Evolutionary conservation across 2,797 vertebrate genomes (phyloP).

Genomic region (Emys orbicularis): DNA sequence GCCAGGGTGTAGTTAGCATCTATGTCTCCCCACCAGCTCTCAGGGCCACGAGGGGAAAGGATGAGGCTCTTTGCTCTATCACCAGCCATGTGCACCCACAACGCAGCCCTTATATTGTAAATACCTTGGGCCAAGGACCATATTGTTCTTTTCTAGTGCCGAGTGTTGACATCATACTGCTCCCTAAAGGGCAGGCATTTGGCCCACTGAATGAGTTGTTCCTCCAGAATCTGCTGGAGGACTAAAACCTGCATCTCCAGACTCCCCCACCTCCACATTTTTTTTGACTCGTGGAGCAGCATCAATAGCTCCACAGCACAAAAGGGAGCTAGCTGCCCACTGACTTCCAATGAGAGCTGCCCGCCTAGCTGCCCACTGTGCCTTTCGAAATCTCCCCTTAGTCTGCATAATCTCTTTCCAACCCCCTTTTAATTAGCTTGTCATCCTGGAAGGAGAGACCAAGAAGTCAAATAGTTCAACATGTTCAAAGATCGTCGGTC

Average conservation of each 20-base stretch:
- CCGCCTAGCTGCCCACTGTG: slow-evolving; percentile 33
- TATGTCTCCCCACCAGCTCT: rapidly evolving
- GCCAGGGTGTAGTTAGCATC: rapidly evolving
- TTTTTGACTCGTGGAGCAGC: background rate
- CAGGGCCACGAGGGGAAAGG: background rate
- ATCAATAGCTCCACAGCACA: slow-evolving; percentile 28
- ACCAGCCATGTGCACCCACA: background rate
- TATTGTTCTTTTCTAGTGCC: background rate
- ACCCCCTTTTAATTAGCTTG: slow-evolving; percentile 69
- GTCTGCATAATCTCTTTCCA: slow-evolving; percentile 57
- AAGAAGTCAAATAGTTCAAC: slow-evolving; percentile 10
- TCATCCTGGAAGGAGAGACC: slow-evolving; percentile 54
- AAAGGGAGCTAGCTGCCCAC: slow-evolving; percentile 17
- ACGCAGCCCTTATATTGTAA: background rate
- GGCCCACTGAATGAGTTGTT: background rate
- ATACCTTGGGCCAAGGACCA: background rate
- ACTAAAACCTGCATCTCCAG: background rate
- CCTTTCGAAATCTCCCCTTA: slow-evolving; percentile 46
- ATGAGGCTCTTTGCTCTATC: background rate
- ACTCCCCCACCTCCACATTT: background rate
- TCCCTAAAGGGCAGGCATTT: background rate
- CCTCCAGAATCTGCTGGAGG: background rate
- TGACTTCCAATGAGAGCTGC: slow-evolving; percentile 7
- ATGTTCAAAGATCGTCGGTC: slow-evolving; percentile 58
- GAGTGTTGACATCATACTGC: background rate